phyloP scores from a whole-genome alignment of 2,888 invertebrate species.

The Altica lythri region DNA sequence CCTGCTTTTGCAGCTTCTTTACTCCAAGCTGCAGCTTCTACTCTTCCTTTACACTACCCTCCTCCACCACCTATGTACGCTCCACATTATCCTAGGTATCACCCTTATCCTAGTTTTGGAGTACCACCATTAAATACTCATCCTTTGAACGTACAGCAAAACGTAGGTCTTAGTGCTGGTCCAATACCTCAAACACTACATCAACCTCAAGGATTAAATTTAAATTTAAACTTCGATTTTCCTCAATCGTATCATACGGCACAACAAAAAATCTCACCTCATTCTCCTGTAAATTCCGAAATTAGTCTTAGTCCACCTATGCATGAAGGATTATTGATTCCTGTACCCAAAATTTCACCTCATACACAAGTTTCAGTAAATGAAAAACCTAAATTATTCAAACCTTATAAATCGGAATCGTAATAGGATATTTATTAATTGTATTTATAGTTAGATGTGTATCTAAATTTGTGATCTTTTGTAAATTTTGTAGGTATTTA shows the following conservation, averaged over 20 bases:
- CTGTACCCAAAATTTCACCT: conserved; percentile 48
- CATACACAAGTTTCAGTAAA: conserved; percentile 38
- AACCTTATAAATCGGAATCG: conserved; percentile 72
- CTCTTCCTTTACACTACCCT: conserved; percentile 60
- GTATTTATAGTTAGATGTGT: background rate
- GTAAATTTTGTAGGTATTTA: conserved; percentile 10
- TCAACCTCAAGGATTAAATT: conserved; percentile 46
- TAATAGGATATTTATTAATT: conserved; percentile 35
- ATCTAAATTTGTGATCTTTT: conserved; percentile 14
- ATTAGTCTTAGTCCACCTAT: conserved; percentile 53
- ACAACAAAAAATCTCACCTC: conserved; percentile 46
- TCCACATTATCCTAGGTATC: conserved; percentile 58
- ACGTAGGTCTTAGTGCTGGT: conserved; percentile 48
- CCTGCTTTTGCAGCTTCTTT: conserved; percentile 92
- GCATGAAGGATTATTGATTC: conserved; percentile 51
- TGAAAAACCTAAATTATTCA: conserved; percentile 71
- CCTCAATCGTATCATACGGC: conserved; percentile 36
- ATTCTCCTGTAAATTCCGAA: conserved; percentile 53
- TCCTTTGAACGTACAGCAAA: conserved; percentile 46
- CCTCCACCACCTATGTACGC: conserved; percentile 65
- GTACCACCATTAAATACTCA: conserved; percentile 55
- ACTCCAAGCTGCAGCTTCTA: conserved; percentile 83
- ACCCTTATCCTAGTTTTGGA: conserved; percentile 59
- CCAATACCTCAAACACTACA: conserved; percentile 55
- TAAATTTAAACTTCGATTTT: conserved; percentile 48